Evolutionary conservation across 2,797 vertebrate genomes (phyloP), one percentile per base, ranked within the genome.

Genomic region (Clangula hyemalis): DNA sequence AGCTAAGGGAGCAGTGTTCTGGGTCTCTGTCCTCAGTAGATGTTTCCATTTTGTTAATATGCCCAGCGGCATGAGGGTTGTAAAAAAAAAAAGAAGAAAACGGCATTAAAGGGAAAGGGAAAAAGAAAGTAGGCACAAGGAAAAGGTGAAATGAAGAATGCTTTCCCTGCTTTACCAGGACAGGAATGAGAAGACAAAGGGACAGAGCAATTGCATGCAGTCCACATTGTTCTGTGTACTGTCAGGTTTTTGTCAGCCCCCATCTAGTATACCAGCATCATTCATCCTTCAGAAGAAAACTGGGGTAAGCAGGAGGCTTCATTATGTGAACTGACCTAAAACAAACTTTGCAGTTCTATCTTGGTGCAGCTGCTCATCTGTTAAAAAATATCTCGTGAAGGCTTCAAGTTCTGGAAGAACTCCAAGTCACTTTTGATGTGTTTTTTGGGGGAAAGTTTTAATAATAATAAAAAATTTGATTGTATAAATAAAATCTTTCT

Each of bases 381-480:
- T 83, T 85, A 71, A 95, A 94, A 94, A 85, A 64, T 74, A 85
- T 74, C 83, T 85, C 69, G 36, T 34, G 56, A 71, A 56, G 45
- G 2, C 53, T 93, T 85, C 60, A 90, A 82, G 60, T 57, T 32
- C 49, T 94, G 65, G 64, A 89, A 92, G 53, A 77, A 39, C 60
- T 82, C 71, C 39, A 90, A n/a, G 84, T 79, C 49, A 82, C 53
- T 90, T 94, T 45, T 87, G 53, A 89, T 89, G 57, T 77, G 43
- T 82, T 83, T 95, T 87, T 20, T 49, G 6, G 47, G 39, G 24
- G 13, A 34, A 85, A 89, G 47, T 64, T 90, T 87, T 89, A 53
- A 82, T 92, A 68, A 89, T 72, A 76, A n/a, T n/a, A 94, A 82
- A 47, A 94, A 91, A 84, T 95, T 90, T 95, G 30, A 76, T 95